Conservation (phyloP, 2,113 vertebrate genomes). For the Phalacrocorax pelagicus region DNA sequence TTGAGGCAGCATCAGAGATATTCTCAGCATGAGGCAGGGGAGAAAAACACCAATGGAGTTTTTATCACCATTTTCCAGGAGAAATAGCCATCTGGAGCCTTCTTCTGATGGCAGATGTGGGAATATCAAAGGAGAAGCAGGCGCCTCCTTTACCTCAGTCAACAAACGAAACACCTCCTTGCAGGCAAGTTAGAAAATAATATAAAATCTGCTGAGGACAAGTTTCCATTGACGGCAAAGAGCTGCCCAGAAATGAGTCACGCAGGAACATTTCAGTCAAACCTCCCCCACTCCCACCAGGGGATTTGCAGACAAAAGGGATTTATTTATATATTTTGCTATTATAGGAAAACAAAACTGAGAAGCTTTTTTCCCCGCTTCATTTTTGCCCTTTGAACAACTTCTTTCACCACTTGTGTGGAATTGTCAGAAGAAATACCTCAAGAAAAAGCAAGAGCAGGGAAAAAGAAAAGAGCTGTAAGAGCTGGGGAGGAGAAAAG, state of each 20-base stretch:
- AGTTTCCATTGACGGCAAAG: not conserved
- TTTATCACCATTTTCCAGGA: not conserved
- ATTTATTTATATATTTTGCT: not conserved
- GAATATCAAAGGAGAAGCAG: constrained; percentile 15
- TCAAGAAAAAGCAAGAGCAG: not conserved
- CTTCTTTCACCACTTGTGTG: not conserved
- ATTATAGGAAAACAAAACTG: not conserved
- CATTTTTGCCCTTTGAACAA: not conserved
- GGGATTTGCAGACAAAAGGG: constrained; percentile 25
- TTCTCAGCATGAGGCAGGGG: not conserved
- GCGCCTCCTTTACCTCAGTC: not conserved
- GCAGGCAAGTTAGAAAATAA: constrained; percentile 20
- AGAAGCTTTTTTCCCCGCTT: not conserved
- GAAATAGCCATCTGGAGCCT: not conserved
- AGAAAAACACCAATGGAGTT: not conserved
- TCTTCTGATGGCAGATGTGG: not conserved
- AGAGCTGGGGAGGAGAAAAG: not conserved
- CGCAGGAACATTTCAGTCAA: not conserved
- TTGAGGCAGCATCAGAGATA: not conserved
- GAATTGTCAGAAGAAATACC: not conserved
- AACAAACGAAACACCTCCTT: not conserved
- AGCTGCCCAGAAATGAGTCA: not conserved
- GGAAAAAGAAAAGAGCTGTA: not conserved
- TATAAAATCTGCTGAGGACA: not conserved
- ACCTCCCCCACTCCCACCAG: not conserved